Evolutionary conservation across 2,888 invertebrate species (phyloP).

Genomic region (Laothoe populi): DNA sequence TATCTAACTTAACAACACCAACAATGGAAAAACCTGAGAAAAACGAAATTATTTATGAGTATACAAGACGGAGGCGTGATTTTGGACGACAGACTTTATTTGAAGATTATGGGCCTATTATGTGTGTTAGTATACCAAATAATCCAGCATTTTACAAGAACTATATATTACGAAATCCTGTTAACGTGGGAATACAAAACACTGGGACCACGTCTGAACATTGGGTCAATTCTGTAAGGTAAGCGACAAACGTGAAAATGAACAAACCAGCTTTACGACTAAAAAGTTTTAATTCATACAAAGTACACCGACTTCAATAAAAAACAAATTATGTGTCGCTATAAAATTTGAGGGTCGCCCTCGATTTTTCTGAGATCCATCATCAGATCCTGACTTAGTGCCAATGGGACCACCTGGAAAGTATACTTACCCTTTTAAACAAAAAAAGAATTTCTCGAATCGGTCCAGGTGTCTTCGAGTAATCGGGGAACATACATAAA

Average conservation of each 20-base stretch:
- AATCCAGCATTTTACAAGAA: slow-evolving; percentile 83
- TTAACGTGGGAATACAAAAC: slow-evolving; percentile 86
- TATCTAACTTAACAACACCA: slow-evolving; percentile 6
- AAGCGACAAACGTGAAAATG: slow-evolving; percentile 31
- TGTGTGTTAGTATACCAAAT: slow-evolving; percentile 86
- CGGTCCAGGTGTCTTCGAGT: too few relatives aligned
- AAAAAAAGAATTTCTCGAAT: too few relatives aligned
- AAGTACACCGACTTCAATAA: too few relatives aligned
- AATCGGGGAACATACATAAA: too few relatives aligned
- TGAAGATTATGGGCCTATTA: slow-evolving; percentile 87
- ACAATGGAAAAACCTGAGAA: slow-evolving; percentile 73
- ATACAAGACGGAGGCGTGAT: slow-evolving; percentile 88
- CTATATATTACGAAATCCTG: slow-evolving; percentile 86
- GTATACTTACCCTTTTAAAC: too few relatives aligned
- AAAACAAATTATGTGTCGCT: too few relatives aligned
- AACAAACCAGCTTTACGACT: neutral
- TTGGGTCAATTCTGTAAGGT: slow-evolving; percentile 86
- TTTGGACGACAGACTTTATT: slow-evolving; percentile 90
- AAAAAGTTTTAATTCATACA: too few relatives aligned
- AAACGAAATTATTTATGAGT: slow-evolving; percentile 75
- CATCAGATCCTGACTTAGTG: too few relatives aligned
- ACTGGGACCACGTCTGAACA: slow-evolving; percentile 86
- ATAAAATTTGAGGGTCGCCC: too few relatives aligned
- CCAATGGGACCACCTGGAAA: too few relatives aligned
- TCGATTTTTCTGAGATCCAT: too few relatives aligned